Evolutionary conservation across 2,888 invertebrate genomes (phyloP).

Genomic region (Rhabditoides inermis): DNA sequence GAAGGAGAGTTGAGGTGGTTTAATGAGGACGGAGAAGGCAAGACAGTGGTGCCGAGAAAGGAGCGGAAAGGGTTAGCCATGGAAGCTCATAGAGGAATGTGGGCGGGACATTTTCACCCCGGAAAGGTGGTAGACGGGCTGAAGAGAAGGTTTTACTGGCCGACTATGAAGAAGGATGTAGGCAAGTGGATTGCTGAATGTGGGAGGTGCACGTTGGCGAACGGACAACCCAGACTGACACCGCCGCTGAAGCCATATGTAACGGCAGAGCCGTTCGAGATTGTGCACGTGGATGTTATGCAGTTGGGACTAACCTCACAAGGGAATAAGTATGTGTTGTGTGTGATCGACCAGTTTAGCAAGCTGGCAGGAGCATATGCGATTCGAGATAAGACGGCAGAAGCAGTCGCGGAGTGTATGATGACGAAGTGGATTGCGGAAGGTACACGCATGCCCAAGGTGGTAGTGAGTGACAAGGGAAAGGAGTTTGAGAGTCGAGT

Average conservation of each 20-base stretch:
- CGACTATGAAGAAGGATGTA: conserved; percentile 11
- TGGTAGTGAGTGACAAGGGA: conserved; percentile 13
- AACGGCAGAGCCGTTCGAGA: conserved; percentile 7
- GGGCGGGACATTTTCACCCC: conserved; percentile 3
- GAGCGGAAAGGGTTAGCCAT: conserved; percentile 4
- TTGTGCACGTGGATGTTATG: conserved; percentile 13
- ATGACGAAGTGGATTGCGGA: conserved; percentile 10
- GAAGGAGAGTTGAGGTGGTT: background rate
- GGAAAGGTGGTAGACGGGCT: conserved; percentile 3
- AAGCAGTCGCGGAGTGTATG: conserved; percentile 11
- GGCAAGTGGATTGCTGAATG: conserved; percentile 9
- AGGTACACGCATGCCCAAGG: conserved; percentile 10
- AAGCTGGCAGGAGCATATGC: conserved; percentile 9
- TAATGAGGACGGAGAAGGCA: background rate
- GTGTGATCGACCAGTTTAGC: conserved; percentile 16
- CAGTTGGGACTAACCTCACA: conserved; percentile 6
- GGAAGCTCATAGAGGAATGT: conserved; percentile 9
- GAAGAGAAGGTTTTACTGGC: conserved; percentile 8
- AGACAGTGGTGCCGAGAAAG: conserved; percentile 9
- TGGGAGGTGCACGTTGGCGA: conserved; percentile 7
- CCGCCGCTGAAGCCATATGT: conserved; percentile 10
- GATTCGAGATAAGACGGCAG: conserved; percentile 13
- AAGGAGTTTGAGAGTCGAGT: conserved; percentile 10
- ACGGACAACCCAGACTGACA: background rate
- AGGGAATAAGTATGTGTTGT: conserved; percentile 12